These are phyloP conservation scores for Ahaetulla prasina DNA, from an alignment of 2,113 vertebrate species.

Conservation along the genomic window DNA sequence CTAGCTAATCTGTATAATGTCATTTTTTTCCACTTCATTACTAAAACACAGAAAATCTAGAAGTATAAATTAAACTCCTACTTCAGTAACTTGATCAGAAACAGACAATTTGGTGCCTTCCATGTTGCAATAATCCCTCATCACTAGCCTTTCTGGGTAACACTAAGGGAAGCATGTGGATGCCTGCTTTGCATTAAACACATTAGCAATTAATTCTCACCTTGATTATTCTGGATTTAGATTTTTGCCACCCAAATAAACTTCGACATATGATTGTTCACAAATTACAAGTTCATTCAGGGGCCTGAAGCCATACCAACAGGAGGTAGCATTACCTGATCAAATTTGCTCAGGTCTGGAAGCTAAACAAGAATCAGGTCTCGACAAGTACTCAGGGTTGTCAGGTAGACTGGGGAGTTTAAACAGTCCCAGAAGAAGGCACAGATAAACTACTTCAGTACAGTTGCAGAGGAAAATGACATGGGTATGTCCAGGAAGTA, in stretches of 20 bases:
- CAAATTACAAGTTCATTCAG: neutral
- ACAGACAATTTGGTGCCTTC: neutral
- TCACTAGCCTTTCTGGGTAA: neutral
- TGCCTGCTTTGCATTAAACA: neutral
- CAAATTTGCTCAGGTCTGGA: neutral
- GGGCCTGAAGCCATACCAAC: neutral
- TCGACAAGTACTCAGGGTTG: neutral
- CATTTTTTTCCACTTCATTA: neutral
- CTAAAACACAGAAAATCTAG: neutral
- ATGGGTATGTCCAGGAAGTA: neutral
- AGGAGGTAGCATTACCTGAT: neutral
- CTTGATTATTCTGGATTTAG: neutral
- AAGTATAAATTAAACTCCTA: neutral
- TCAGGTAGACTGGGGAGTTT: neutral
- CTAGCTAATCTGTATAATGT: neutral
- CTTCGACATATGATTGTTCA: neutral
- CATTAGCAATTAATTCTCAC: neutral
- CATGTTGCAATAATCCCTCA: neutral
- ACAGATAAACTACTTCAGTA: neutral
- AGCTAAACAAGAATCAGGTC: neutral
- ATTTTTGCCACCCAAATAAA: neutral
- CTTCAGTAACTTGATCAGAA: neutral
- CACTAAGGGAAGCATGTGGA: neutral
- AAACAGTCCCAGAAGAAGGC: neutral
- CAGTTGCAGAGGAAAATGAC: neutral